phyloP scores from a whole-genome alignment of 2,113 vertebrate species.

The Phyllostomus discolor region DNA sequence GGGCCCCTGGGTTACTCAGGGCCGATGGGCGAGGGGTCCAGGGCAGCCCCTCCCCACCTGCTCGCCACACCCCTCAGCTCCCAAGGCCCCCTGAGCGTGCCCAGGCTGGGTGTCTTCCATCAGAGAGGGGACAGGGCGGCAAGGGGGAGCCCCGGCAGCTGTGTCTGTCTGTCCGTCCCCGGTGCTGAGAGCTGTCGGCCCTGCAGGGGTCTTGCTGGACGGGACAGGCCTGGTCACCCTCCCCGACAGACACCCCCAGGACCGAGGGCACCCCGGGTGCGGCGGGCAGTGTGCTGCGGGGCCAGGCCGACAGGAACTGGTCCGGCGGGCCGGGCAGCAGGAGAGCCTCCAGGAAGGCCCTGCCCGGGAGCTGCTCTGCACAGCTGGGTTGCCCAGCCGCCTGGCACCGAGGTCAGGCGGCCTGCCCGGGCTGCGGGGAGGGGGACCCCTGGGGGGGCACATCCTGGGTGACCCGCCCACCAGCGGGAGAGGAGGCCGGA shows the following conservation, averaged over 20 bases:
- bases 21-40: neutral
- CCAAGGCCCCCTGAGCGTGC: neutral
- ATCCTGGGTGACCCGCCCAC: neutral
- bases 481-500: neutral
- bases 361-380: neutral
- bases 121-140: neutral
- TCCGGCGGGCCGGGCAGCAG: neutral
- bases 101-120: rapidly evolving
- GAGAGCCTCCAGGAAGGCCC: neutral
- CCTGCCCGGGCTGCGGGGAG: neutral
- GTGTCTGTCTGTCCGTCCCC: neutral
- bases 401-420: neutral
- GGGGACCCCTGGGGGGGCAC: neutral
- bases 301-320: neutral
- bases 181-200: neutral
- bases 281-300: neutral
- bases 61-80: neutral
- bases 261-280: neutral
- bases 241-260: neutral
- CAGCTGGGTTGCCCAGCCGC: neutral
- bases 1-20: neutral
- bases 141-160: neutral
- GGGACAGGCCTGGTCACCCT: neutral
- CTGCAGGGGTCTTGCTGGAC: neutral
- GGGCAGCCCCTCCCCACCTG: neutral